Percentiles rank a stretch among this genome's conserved stretches.
These are phyloP conservation scores for Oceanodroma leucorhoa DNA, from an alignment of 2,797 vertebrate species.

Conservation along the genomic window DNA sequence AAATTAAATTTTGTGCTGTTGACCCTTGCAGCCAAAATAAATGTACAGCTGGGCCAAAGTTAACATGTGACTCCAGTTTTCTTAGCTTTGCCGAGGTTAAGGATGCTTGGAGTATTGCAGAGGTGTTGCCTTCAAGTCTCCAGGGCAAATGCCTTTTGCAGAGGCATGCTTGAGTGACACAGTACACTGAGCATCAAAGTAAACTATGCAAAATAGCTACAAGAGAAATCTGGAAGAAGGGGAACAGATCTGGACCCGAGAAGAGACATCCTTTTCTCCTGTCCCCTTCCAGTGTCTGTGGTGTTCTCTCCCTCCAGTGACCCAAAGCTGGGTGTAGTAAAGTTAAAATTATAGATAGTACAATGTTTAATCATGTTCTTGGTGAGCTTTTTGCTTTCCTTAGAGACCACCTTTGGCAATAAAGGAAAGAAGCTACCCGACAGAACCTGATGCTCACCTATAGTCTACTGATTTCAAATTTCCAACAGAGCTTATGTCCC, in stretches of 20 bases:
- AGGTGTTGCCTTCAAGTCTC: neutral
- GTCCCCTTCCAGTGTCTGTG: neutral
- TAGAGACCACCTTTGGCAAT: neutral
- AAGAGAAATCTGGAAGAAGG: neutral
- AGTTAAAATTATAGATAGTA: neutral
- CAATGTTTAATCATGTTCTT: neutral
- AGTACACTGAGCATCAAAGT: neutral
- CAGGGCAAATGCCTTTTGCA: constrained; percentile 8
- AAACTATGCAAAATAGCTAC: neutral
- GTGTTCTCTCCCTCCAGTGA: neutral
- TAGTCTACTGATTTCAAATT: neutral
- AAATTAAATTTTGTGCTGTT: constrained; percentile 55
- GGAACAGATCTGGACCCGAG: neutral
- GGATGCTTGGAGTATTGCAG: neutral
- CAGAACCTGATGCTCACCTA: neutral
- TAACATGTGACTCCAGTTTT: neutral
- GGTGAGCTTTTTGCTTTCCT: neutral
- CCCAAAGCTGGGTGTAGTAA: neutral
- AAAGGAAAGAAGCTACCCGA: neutral
- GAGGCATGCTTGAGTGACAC: neutral
- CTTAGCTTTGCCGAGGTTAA: neutral
- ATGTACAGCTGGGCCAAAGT: constrained; percentile 22
- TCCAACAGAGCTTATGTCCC: neutral
- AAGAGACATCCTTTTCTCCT: neutral
- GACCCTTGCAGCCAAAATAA: constrained; percentile 67